Evolutionary conservation across 2,888 invertebrate genomes (phyloP).

Genomic region (Cryptophagus acutangulus): DNA sequence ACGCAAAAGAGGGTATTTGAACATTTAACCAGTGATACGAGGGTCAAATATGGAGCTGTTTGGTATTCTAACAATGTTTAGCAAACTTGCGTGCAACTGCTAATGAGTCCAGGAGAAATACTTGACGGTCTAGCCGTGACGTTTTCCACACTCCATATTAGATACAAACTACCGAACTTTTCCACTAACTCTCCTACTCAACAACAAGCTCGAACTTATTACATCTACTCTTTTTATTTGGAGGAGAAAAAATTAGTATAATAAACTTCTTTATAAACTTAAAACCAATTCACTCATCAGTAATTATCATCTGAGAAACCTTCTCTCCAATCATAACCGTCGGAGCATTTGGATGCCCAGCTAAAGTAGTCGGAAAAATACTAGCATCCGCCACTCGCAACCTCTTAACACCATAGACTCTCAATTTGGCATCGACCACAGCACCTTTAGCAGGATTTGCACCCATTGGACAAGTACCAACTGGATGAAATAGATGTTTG

Average conservation of each 20-base stretch:
- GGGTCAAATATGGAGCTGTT: conserved; percentile 20
- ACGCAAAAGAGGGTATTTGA: conserved; percentile 36
- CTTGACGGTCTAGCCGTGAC: conserved; percentile 18
- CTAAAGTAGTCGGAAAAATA: conserved; percentile 57
- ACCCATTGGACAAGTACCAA: conserved; percentile 67
- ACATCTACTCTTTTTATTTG: too few species aligned
- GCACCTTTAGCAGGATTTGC: conserved; percentile 54
- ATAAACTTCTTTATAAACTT: too few species aligned
- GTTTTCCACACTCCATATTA: too few species aligned
- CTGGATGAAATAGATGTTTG: conserved; percentile 60
- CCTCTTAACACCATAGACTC: conserved; percentile 55
- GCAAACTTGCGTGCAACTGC: conserved; percentile 37
- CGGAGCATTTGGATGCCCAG: conserved; percentile 64
- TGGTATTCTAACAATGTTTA: conserved; percentile 37
- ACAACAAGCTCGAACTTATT: too few species aligned
- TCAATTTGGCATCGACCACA: conserved; percentile 58
- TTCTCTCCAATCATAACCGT: conserved; percentile 67
- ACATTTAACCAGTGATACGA: conserved; percentile 26
- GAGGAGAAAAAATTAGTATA: too few species aligned
- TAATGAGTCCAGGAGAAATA: conserved; percentile 32
- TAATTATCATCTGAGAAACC: too few species aligned
- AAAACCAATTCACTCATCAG: too few species aligned
- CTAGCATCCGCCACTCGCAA: conserved; percentile 64
- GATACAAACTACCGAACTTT: too few species aligned
- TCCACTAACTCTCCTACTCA: too few species aligned